Evolutionary conservation across 2,113 vertebrate species (phyloP), one percentile per base, ranked within the genome.

Genomic region (Candoia aspera): DNA sequence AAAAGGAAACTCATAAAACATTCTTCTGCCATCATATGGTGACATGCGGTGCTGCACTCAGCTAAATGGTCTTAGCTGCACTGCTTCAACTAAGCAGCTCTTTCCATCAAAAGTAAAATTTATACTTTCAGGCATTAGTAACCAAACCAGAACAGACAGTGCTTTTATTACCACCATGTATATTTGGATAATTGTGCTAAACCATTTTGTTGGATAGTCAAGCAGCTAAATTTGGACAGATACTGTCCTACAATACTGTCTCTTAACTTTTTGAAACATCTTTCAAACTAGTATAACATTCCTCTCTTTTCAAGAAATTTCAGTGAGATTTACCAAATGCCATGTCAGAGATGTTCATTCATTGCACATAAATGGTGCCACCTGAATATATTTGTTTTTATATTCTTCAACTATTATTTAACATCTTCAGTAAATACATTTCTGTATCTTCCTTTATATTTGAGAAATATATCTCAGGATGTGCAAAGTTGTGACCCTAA

Each of bases 21-120:
- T 98, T 97, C 97, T 98, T 98, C 98, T 97, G 98, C 97, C 97
- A 98, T 97, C 97, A 96, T 96, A 98, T 97, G 97, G 98, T 95
- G 96, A 95, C 94, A 92, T 57, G 86, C 37, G 96, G 97, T 49
- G 96, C 97, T 98, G 97, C 98, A 98, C 79, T 94, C 33, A 88
- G 59, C 86, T 21, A 57, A 49, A 83, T 37, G 86, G 29, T 4
- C 57, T 12, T 42, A 92, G 87, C 83, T 92, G 58, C 94, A 92
- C 10, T 62, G 64, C 83, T 95, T 37, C 91, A 95, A 93, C 62
- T 12, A 54, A 57, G 91, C 86, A 83, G n/a, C 37, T 93, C 95
- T 95, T 92, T 24, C 92, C 95, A 89, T 90, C 93, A 46, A 0
- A 2, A 87, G 37, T 37, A 46, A 68, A 93, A 49, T 0, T 3